Conservation (phyloP, 2,888 invertebrate genomes). For the Volucella inanis region DNA sequence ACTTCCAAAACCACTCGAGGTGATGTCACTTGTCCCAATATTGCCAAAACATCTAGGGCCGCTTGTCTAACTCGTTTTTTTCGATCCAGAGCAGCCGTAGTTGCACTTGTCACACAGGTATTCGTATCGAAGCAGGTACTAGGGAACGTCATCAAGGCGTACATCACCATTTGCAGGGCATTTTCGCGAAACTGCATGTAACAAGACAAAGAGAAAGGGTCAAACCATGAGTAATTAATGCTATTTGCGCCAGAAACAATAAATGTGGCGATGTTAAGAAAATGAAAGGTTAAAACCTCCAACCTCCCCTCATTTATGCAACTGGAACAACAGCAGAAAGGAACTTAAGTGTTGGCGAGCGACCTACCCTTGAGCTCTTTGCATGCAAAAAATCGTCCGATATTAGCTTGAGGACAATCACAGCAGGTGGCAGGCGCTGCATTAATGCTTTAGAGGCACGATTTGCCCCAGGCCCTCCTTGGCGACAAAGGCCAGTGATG, state of each 20-base stretch:
- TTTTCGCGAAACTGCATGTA: constrained; percentile 87
- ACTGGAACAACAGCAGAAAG: constrained; percentile 60
- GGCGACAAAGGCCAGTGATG: constrained; percentile 82
- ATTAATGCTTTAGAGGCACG: constrained; percentile 83
- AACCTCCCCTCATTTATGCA: constrained; percentile 61
- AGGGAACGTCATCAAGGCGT: constrained; percentile 90
- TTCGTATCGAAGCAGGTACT: constrained; percentile 88
- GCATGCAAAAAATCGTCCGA: constrained; percentile 83
- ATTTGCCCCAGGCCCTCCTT: constrained; percentile 82
- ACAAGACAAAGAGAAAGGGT: constrained; percentile 22
- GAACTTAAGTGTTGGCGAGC: constrained; percentile 29
- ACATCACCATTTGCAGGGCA: constrained; percentile 89
- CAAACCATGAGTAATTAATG: constrained; percentile 58
- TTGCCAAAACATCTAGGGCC: constrained; percentile 90
- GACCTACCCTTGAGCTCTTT: constrained; percentile 82
- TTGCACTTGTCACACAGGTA: constrained; percentile 83
- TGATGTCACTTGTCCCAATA: constrained; percentile 89
- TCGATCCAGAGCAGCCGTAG: constrained; percentile 84
- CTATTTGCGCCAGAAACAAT: constrained; percentile 22
- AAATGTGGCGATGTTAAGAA: constrained; percentile 29
- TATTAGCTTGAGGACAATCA: constrained; percentile 82
- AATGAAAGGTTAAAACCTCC: not conserved
- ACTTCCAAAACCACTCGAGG: constrained; percentile 86
- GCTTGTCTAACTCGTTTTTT: constrained; percentile 91
- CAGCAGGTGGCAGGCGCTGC: constrained; percentile 83